Evolutionary conservation across 2,113 vertebrate species (phyloP).

Genomic region (Tetrax tetrax): DNA sequence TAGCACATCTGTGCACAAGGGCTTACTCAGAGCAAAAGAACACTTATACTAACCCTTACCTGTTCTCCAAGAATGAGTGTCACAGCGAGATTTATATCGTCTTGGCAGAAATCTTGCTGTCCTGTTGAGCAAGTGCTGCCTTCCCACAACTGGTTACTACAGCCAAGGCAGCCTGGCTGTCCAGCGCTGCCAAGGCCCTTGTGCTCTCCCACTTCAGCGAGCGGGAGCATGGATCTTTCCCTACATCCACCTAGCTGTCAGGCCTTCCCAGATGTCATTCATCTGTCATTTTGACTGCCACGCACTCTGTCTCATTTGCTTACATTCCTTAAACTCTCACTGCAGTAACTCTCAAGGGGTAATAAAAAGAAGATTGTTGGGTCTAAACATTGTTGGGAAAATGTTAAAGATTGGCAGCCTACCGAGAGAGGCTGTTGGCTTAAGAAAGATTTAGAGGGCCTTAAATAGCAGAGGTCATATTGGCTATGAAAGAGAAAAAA

Average conservation of each 20-base stretch:
- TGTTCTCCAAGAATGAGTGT: neutral
- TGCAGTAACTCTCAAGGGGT: neutral
- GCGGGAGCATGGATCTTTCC: neutral
- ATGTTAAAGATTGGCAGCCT: neutral
- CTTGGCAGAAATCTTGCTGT: neutral
- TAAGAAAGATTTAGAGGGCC: conserved; percentile 16
- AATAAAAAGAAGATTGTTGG: neutral
- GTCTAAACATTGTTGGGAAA: neutral
- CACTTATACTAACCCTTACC: neutral
- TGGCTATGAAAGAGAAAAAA: neutral
- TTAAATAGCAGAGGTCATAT: neutral
- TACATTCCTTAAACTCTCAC: neutral
- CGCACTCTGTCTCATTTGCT: neutral
- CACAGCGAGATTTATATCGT: neutral
- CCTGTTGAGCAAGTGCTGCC: neutral
- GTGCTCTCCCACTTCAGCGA: neutral
- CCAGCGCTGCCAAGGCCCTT: neutral
- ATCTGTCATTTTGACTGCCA: neutral
- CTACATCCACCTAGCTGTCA: neutral
- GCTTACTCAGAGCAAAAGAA: neutral
- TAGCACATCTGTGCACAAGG: neutral
- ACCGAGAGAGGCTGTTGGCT: neutral
- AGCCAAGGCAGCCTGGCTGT: neutral
- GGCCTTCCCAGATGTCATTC: neutral
- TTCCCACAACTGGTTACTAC: neutral